Evolutionary conservation across 35 echinoderm and acorn worm genomes (phyloP), one percentile per base, ranked within the genome.

Genomic region (Patiria miniata): DNA sequence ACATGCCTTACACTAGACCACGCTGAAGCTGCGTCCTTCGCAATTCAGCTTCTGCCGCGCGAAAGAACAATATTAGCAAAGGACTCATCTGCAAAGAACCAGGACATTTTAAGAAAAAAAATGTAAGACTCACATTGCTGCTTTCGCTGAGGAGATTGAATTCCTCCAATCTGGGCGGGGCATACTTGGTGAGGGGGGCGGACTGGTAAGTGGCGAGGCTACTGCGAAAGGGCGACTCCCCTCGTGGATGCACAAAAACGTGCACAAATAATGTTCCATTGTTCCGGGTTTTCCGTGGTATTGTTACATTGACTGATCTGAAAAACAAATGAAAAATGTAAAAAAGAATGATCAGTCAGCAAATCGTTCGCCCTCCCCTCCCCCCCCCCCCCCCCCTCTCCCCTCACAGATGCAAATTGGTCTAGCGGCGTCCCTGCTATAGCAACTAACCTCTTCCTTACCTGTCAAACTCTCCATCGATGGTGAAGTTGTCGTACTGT

Each of bases 181-280:
- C 39, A 51, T 93, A 96, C 50, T 93, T 92, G 0, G 94, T 96
- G 26, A 96, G 60, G 0, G 73, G 17, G 32, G 86, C 79, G 7
- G 58, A 61, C 65, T 86, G 86, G 37, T 93, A 51, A 3, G 81
- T 52, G 5, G 83, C 56, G 40, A 88, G 36, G 40, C 77, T 61
- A 9, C 58, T 55, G 9, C 60, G 19, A 51, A 92, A 90, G 10
- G 77, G 77, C 0, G 69, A 33, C 19, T 87, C 29, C 2, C 87
- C 86, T 30, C 30, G 77, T 10, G 81, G 77, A 7, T 61, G 61
- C 1, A 93, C 68, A 54, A 80, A 86, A 26, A 93, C 90, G 34
- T 93, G 59, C 29, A 86, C 38, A 77, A 82, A 92, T 36, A 96
- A 39, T 0, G 90, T 96, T 26, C 94, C 94, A 79, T 96, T 96